Evolutionary conservation across 2,113 vertebrate species (phyloP).

Genomic region (Podilymbus podiceps): DNA sequence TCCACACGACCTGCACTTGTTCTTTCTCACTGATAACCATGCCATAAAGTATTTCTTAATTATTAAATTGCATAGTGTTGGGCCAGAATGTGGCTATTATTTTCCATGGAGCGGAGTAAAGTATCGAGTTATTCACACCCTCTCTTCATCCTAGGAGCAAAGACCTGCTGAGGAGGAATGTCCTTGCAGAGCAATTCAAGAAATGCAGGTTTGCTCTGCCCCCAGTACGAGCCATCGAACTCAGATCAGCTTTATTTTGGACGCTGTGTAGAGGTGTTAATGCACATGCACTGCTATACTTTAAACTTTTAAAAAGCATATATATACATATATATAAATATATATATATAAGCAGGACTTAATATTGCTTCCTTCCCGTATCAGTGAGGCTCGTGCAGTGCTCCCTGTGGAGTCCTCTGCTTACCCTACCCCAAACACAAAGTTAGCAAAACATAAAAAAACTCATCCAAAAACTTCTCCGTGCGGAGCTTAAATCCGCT

Average conservation of each 20-base stretch:
- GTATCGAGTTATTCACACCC: rapidly evolving
- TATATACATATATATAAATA: too few species aligned
- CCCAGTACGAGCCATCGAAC: rapidly evolving
- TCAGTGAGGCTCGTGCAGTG: not conserved
- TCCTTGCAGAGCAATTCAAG: not conserved
- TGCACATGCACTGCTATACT: not conserved
- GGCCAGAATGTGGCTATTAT: rapidly evolving
- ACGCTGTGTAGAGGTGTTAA: not conserved
- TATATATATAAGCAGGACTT: not conserved
- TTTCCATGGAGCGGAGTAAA: not conserved
- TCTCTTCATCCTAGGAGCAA: not conserved
- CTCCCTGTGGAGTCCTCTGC: not conserved
- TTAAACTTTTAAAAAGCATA: not conserved
- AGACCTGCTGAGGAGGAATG: not conserved
- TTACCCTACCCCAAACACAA: not conserved
- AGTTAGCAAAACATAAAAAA: not conserved
- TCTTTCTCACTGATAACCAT: not conserved
- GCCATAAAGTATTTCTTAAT: not conserved
- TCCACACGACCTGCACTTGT: not conserved
- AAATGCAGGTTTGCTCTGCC: not conserved
- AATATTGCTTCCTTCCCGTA: not conserved
- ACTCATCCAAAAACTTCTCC: too few species aligned
- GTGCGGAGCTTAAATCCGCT: rapidly evolving
- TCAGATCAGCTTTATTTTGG: not conserved
- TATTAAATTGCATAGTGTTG: rapidly evolving